phyloP scores from a whole-genome alignment of 2,888 invertebrate genomes.

The Melieria omissa region DNA sequence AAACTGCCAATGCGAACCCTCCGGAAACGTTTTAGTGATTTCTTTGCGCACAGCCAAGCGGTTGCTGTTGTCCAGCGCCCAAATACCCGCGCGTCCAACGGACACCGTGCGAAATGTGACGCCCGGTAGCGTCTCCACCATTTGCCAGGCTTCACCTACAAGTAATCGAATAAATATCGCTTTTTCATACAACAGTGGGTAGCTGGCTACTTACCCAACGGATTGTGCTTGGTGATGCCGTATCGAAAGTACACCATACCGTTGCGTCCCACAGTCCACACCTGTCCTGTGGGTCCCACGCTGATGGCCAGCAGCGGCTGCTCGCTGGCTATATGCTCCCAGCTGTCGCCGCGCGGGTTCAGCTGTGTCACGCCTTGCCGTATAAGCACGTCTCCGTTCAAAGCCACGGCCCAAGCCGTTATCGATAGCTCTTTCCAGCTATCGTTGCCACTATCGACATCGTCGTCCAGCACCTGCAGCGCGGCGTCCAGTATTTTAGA shows the following conservation, averaged over 20 bases:
- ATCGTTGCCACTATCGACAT: slow-evolving; percentile 49
- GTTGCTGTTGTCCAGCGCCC: slow-evolving; percentile 82
- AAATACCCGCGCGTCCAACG: slow-evolving; percentile 78
- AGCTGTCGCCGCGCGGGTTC: slow-evolving; percentile 76
- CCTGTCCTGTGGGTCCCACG: slow-evolving; percentile 74
- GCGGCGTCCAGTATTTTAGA: slow-evolving; percentile 86
- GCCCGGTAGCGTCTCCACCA: slow-evolving; percentile 78
- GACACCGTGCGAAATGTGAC: slow-evolving; percentile 80
- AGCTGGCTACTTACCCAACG: slow-evolving; percentile 68
- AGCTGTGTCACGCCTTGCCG: slow-evolving; percentile 80
- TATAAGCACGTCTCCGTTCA: slow-evolving; percentile 87
- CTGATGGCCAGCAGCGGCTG: slow-evolving; percentile 80
- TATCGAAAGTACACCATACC: slow-evolving; percentile 84
- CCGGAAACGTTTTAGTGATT: slow-evolving; percentile 79
- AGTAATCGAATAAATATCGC: background rate
- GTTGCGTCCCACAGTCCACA: slow-evolving; percentile 89
- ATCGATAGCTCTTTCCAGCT: slow-evolving; percentile 66
- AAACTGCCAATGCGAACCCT: slow-evolving; percentile 87
- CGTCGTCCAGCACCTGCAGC: slow-evolving; percentile 73
- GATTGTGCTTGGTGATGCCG: slow-evolving; percentile 77
- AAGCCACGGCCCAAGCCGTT: slow-evolving; percentile 86
- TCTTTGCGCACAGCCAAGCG: slow-evolving; percentile 82
- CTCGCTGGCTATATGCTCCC: slow-evolving; percentile 73
- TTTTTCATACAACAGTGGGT: background rate
- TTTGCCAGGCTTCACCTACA: slow-evolving; percentile 76